Base-by-base conservation (phyloP, 2,113 vertebrate species). In the Cavia aperea region DNA sequence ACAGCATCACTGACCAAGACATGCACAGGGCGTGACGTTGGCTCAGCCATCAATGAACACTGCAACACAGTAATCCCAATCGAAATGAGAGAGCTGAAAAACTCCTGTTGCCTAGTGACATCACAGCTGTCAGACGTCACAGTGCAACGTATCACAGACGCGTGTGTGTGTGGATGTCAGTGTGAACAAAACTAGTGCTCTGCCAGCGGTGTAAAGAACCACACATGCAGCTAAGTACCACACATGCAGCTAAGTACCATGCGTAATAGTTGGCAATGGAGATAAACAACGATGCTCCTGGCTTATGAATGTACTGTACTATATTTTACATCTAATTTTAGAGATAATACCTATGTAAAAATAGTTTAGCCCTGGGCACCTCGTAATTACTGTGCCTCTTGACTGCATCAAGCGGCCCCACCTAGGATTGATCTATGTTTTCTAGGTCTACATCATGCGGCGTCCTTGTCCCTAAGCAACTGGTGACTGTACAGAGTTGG, bases 261-360 rank as follows among this genome's bases (percentile, higher is more conserved):
- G 43, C 0, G 2, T 14, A 4, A 21, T 31, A 10, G 7, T 29
- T 29, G 18, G 2, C 10, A 58, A 31, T 6, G 18, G 49, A 43
- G 4, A 33, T 58, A 13, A 83, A 7, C 5, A 13, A 1, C 12
- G 1, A 2, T 19, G 18, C 39, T 49, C 16, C 2, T 16, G 51
- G 88, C 15, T 54, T n/a, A 11, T 49, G 18, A 8, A 58, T 31
- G 70, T 39, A 58, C 26, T 33, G 5, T 16, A 58, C 63, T 54
- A 7, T 18, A 33, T 11, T 18, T 16, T 60, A 36, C 15, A 12
- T 51, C 31, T 10, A 29, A 33, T 66, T 66, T 43, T 16, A 77
- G 46, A 33, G 24, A 54, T 16, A 54, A 63, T 43, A 19, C 39
- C 9, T 46, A 84, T 12, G 19, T 65, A 65, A 49, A 23, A 83